Evolutionary conservation across 2,888 invertebrate genomes (phyloP).

Genomic region (Magallana nippona): DNA sequence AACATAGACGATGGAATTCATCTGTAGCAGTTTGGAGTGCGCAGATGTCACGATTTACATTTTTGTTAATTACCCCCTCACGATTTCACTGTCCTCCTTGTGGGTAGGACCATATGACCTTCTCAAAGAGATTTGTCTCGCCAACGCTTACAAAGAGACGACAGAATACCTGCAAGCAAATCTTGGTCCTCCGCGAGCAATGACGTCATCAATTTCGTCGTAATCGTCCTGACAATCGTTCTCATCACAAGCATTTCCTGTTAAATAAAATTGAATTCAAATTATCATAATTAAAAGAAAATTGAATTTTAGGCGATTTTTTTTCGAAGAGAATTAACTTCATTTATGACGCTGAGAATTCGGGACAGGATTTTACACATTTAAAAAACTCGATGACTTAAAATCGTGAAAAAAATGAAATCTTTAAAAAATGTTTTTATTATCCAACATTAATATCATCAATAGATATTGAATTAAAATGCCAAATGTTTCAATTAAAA

Average conservation of each 20-base stretch:
- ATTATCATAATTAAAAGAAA: background rate
- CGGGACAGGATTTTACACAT: too few species aligned
- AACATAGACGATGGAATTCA: too few species aligned
- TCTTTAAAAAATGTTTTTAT: too few species aligned
- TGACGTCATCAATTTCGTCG: slow-evolving; percentile 19
- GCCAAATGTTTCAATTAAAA: background rate
- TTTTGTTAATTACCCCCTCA: slow-evolving; percentile 1
- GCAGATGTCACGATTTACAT: slow-evolving; percentile 1
- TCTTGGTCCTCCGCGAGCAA: background rate
- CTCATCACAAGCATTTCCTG: background rate
- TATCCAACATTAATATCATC: background rate
- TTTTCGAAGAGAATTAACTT: too few species aligned
- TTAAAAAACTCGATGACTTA: too few species aligned
- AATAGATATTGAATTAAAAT: background rate
- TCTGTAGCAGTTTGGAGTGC: too few species aligned
- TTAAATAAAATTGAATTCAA: too few species aligned
- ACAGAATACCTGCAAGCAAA: slow-evolving; percentile 9
- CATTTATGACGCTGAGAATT: too few species aligned
- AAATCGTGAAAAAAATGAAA: too few species aligned
- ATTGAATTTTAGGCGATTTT: too few species aligned
- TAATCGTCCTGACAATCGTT: background rate
- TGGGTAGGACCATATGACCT: background rate
- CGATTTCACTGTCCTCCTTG: background rate
- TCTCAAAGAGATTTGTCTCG: too few species aligned
- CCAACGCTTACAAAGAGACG: too few species aligned